Evolutionary conservation across 2,888 invertebrate species (phyloP).

Genomic region (Thera obeliscata): DNA sequence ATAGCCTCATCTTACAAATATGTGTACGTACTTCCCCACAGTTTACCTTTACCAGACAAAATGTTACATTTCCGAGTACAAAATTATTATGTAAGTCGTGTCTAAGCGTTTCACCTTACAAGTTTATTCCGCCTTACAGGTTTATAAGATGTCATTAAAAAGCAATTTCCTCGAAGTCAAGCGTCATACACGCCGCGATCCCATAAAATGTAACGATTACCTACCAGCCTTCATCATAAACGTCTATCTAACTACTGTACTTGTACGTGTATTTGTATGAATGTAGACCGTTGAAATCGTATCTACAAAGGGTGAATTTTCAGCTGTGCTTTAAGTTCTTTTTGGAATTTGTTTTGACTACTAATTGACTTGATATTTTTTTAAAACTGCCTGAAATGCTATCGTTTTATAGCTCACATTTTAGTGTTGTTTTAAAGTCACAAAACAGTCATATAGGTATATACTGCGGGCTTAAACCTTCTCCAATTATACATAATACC

Average conservation of each 20-base stretch:
- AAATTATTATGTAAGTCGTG: conserved; percentile 21
- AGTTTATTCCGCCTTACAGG: conserved; percentile 28
- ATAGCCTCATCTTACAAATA: background rate
- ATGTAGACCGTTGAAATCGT: conserved; percentile 6
- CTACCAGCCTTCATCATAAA: conserved; percentile 23
- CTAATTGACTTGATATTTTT: no score
- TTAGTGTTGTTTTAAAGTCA: no score
- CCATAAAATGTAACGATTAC: conserved; percentile 34
- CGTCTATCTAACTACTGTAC: conserved; percentile 6
- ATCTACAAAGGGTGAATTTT: background rate
- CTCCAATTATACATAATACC: no score
- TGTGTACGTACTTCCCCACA: background rate
- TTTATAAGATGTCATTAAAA: conserved; percentile 33
- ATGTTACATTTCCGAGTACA: conserved; percentile 4
- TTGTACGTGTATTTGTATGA: conserved; percentile 11
- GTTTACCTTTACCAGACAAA: conserved; percentile 1
- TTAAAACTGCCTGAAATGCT: no score
- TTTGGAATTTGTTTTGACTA: no score
- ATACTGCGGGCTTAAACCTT: no score
- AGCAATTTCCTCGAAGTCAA: conserved; percentile 28
- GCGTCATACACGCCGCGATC: conserved; percentile 28
- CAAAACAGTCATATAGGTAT: no score
- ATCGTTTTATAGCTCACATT: no score
- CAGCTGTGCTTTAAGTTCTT: background rate
- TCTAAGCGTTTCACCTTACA: conserved; percentile 17